These are phyloP conservation scores for Tipula lateralis DNA, from an alignment of 2,888 invertebrate species.

Conservation along the genomic window DNA sequence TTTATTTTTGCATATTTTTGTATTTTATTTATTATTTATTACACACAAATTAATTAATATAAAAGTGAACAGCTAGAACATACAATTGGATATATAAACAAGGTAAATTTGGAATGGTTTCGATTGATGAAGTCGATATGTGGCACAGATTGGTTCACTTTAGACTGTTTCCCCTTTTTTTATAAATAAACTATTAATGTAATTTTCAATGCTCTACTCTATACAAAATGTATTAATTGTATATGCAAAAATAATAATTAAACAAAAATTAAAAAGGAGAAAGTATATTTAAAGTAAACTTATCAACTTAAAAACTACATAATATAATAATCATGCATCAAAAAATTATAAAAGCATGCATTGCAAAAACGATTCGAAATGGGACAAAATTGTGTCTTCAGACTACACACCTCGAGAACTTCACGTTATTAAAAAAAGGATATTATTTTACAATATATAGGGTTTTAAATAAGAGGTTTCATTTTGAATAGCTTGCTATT, in stretches of 20 bases:
- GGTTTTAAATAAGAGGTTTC: too few species aligned
- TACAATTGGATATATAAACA: neutral
- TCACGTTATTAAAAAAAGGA: too few species aligned
- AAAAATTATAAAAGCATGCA: neutral
- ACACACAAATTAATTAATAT: neutral
- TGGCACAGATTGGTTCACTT: neutral
- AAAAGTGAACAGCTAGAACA: neutral
- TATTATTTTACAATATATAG: too few species aligned
- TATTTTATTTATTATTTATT: neutral
- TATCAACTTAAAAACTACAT: neutral
- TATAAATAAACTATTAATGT: neutral
- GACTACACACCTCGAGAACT: too few species aligned
- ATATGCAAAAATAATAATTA: slow-evolving; percentile 28
- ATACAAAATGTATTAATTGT: neutral
- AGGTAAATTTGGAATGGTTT: neutral
- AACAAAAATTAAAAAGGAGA: slow-evolving; percentile 27
- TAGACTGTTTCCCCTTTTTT: slow-evolving; percentile 14
- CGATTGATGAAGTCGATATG: neutral
- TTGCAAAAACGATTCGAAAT: too few species aligned
- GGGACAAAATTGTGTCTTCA: too few species aligned
- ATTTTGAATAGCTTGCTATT: too few species aligned
- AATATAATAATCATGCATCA: neutral
- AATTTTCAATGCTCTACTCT: neutral
- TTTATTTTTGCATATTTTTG: neutral
- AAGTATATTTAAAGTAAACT: neutral